Evolutionary conservation across 2,888 invertebrate genomes (phyloP), one percentile per base, ranked within the genome.

Genomic region (Euplagia quadripunctaria): DNA sequence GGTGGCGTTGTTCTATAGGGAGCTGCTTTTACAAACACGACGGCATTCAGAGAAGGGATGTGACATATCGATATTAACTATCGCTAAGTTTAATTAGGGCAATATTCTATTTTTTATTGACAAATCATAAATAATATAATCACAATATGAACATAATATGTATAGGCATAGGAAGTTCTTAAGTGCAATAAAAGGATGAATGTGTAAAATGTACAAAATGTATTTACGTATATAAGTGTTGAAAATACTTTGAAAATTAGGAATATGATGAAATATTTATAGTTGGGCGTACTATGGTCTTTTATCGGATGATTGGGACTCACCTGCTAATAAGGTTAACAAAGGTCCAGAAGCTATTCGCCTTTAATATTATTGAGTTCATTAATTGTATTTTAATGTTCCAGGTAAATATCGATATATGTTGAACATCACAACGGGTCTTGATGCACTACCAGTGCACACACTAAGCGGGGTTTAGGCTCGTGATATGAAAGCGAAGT

Each of bases 401-500:
- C 16, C 31, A 51, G 49, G 51, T 51, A 17, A 51, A 4, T 43
- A 68, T 68, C 68, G 68, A 68, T 68, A 68, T 43, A 43, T 4
- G 1, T 20, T n/a, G 20, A 14, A 55, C 68, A 68, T 14, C 55
- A 42, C 68, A 43, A 43, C 43, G n/a, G 4, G 55, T 61, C 8
- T 49, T 46, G 46, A 46, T 61, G 74, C 78, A 79, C 77, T 64
- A 49, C 49, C 43, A 64, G 58, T 51, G 61, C 58, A 72, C 71
- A 82, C 86, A 83, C 85, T 89, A 89, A 90, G 89, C 91, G 86
- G 90, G 90, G 86, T 86, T 90, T 90, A 91, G 90, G 90, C 93
- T 91, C 93, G 93, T 94, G 94, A 94, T 91, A 90, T 90, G 94
- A 94, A 94, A 94, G 89, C 90, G 90, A 92, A 94, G 92, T 93